These are phyloP conservation scores for Idaea straminata DNA, from an alignment of 2,888 invertebrate species.

Conservation along the genomic window DNA sequence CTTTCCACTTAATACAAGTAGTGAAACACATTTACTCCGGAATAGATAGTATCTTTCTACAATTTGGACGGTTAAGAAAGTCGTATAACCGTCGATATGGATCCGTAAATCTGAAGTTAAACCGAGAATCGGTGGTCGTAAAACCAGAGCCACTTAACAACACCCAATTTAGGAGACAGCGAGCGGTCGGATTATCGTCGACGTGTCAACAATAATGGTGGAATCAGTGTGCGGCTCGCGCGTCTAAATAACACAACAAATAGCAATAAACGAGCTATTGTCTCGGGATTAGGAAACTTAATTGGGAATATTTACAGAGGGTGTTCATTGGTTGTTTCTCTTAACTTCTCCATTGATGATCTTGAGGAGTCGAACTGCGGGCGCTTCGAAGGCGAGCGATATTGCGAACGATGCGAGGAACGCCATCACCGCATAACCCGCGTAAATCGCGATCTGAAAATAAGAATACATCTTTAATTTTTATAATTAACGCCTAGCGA, in stretches of 20 bases:
- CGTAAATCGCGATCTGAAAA: conserved; percentile 78
- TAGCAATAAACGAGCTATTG: neutral
- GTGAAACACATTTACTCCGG: neutral
- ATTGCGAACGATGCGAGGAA: conserved; percentile 88
- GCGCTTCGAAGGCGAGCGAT: conserved; percentile 90
- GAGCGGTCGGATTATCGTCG: neutral
- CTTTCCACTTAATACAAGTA: neutral
- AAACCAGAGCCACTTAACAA: neutral
- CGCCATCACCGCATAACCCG: conserved; percentile 89
- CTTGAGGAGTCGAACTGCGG: conserved; percentile 88
- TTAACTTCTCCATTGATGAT: conserved; percentile 70
- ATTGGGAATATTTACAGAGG: neutral
- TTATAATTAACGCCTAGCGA: neutral
- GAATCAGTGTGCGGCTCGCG: neutral
- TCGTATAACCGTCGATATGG: neutral
- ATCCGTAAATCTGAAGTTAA: neutral
- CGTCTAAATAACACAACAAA: neutral
- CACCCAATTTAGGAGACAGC: neutral
- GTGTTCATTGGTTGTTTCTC: conserved; percentile 48
- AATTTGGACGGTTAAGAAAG: neutral
- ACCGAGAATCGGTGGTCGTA: conserved; percentile 1
- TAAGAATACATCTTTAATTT: neutral
- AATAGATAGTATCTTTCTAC: neutral
- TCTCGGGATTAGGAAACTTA: neutral
- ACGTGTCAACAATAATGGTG: neutral